Evolutionary conservation across 2,113 vertebrate species (phyloP), one percentile per base, ranked within the genome.

Genomic region (Neomonachus schauinslandi): DNA sequence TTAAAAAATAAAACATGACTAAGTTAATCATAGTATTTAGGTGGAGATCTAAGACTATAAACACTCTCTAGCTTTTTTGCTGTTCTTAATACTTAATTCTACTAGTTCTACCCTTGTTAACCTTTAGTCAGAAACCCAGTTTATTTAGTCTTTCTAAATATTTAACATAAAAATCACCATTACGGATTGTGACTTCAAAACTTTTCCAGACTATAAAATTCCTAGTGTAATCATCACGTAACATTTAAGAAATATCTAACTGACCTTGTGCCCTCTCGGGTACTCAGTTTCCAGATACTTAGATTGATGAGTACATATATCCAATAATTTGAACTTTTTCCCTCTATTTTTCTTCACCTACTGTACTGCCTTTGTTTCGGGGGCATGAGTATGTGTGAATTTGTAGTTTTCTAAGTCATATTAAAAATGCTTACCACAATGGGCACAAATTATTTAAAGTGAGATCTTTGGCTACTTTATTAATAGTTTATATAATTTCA

Each of bases 71-170:
- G 10, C 10, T 61, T 91, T 42, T 59, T 51, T 61, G 16, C 15
- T 76, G 3, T 8, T 95, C 10, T 57, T 63, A 2, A 28, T 31
- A 39, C 21, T 81, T 65, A n/a, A 49, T 63, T 81, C 33, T 82
- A 59, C 57, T 42, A 57, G 15, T 79, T 93, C 61, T 53, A 51
- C 14, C 22, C 46, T 22, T 55, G 21, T 2, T 4, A 71, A 42
- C 5, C 26, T 72, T 61, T 42, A 80, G 2, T 49, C 22, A 86
- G 59, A 93, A 87, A 10, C 6, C 36, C 55, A 71, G 59, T 77
- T 97, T 59, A 57, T 79, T 79, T 16, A 59, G n/a, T 53, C n/a
- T 88, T 61, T 84, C 77, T 49, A 87, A 95, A 61, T 49, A 61
- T 39, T 65, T 65, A 31, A 5, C 7, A 59, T 28, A 15, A 94